These are phyloP conservation scores for Heliopora coerulea DNA, from an alignment of 92 coral and sea anemone species.

Conservation along the genomic window DNA sequence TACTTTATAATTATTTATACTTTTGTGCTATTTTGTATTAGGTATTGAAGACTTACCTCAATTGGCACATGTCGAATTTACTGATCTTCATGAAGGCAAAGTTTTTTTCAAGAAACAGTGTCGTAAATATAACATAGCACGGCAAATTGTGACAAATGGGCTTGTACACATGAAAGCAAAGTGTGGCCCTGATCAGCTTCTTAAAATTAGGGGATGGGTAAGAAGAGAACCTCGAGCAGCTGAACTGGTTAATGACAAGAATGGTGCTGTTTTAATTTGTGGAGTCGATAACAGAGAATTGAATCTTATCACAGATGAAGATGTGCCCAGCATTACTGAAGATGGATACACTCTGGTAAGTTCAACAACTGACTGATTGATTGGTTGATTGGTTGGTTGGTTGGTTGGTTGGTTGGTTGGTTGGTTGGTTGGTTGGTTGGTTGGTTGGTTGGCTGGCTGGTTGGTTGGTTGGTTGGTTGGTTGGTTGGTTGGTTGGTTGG, in stretches of 20 bases:
- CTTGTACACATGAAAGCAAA: slow-evolving; percentile 55
- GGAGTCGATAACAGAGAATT: slow-evolving; percentile 16
- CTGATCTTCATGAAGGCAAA: background rate
- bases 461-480: no score
- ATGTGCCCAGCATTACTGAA: background rate
- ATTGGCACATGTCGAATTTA: background rate
- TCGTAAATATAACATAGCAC: background rate
- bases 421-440: no score
- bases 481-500: no score
- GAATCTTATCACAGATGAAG: slow-evolving; percentile 18
- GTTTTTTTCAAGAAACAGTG: slow-evolving; percentile 1
- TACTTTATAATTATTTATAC: background rate
- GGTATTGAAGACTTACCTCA: background rate
- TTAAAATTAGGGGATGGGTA: slow-evolving; percentile 65
- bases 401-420: no score
- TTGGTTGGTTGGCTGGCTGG: no score
- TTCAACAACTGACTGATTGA: no score
- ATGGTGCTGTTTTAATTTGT: slow-evolving; percentile 58
- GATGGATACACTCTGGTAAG: background rate
- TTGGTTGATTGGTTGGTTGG: no score
- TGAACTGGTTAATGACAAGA: slow-evolving; percentile 59
- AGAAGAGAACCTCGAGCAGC: slow-evolving; percentile 80
- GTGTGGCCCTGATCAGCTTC: slow-evolving; percentile 57
- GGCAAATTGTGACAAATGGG: background rate
- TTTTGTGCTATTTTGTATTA: background rate